Percentiles rank a stretch among this genome's conserved stretches.
Conservation (phyloP, 1,140 invertebrate species). For the Heliconius hermathena region DNA sequence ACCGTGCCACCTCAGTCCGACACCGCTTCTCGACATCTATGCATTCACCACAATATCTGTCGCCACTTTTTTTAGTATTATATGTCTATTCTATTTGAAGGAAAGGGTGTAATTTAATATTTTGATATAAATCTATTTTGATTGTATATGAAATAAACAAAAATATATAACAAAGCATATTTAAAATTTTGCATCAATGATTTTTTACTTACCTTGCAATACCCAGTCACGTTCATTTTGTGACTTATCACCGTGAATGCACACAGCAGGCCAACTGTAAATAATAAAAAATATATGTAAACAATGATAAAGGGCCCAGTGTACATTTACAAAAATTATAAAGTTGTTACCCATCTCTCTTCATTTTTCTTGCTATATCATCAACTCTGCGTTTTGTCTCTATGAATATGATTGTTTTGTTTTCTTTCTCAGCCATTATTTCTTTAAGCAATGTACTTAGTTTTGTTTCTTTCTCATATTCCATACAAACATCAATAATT, state of each 20-base stretch:
- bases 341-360: conserved; percentile 86
- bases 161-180: conserved; percentile 37
- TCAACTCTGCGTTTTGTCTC: conserved; percentile 96
- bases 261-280: conserved; percentile 87
- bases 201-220: conserved; percentile 86
- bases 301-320: neutral
- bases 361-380: conserved; percentile 93
- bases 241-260: conserved; percentile 95
- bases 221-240: conserved; percentile 93
- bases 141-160: conserved; percentile 44
- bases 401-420: conserved; percentile 95
- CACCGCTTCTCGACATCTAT: conserved; percentile 65
- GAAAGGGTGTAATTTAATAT: conserved; percentile 31
- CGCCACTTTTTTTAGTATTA: conserved; percentile 29
- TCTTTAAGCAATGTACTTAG: conserved; percentile 90
- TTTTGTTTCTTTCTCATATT: conserved; percentile 90
- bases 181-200: neutral
- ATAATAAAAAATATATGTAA: conserved; percentile 26
- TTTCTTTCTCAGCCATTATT: conserved; percentile 92
- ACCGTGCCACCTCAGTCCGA: conserved; percentile 59
- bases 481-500: conserved; percentile 94
- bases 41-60: conserved; percentile 22
- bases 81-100: conserved; percentile 36
- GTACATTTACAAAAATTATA: neutral
- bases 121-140: conserved; percentile 22